Evolutionary conservation across 2,797 vertebrate genomes (phyloP).

Genomic region (Fistularia commersonii): DNA sequence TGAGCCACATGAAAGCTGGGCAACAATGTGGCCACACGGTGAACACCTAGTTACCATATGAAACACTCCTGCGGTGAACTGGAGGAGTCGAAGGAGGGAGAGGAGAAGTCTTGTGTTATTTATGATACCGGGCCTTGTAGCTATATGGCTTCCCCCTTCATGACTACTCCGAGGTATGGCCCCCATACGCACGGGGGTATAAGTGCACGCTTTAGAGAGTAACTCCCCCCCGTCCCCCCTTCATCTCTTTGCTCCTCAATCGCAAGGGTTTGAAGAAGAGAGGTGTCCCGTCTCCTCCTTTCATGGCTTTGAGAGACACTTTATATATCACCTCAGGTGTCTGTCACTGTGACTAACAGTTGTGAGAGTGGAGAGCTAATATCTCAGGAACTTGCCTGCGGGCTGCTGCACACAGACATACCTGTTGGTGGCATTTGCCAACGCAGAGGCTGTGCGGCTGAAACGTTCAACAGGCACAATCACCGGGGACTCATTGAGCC

Average conservation of each 20-base stretch:
- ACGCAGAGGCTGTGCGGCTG: conserved; percentile 48
- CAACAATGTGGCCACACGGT: conserved; percentile 80
- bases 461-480: conserved; percentile 43
- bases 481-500: conserved; percentile 43
- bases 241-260: conserved; percentile 56
- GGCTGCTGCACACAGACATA: conserved; percentile 64
- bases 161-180: conserved; percentile 70
- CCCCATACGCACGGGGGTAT: conserved; percentile 67
- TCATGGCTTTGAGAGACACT: conserved; percentile 73
- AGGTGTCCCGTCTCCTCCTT: conserved; percentile 55
- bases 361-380: conserved; percentile 69
- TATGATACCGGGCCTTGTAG: conserved; percentile 79
- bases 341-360: conserved; percentile 75
- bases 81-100: conserved; percentile 62
- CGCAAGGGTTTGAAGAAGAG: conserved; percentile 67
- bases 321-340: conserved; percentile 72
- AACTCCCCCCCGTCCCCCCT: conserved; percentile 41
- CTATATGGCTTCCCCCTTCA: conserved; percentile 73
- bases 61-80: conserved; percentile 75
- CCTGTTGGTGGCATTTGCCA: conserved; percentile 54
- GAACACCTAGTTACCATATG: conserved; percentile 85
- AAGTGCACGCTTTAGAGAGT: conserved; percentile 67
- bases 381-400: conserved; percentile 66
- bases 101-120: conserved; percentile 78
- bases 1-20: conserved; percentile 80